A percentile compares a stretch with the other conserved stretches of the same genome.
Conservation (phyloP, 1,140 invertebrate genomes). For the Ostrea denselamellosa region DNA sequence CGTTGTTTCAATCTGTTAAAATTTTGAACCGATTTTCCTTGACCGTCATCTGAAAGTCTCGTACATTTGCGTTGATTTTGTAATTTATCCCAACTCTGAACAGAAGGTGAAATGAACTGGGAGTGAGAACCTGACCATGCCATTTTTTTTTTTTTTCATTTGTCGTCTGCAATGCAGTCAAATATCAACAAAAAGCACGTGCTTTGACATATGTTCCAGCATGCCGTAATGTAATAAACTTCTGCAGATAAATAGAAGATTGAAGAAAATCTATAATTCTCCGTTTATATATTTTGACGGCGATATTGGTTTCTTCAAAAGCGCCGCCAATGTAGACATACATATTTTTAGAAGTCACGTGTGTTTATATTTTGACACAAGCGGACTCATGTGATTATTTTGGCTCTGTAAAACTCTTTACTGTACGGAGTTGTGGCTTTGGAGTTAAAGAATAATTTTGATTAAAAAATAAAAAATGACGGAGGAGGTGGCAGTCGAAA, state of each 20-base stretch:
- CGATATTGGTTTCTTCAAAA: neutral
- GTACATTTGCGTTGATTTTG: neutral
- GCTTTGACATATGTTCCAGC: neutral
- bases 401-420: neutral
- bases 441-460: neutral
- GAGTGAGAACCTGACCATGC: constrained; percentile 58
- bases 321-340: neutral
- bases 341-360: constrained; percentile 48
- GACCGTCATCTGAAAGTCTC: neutral
- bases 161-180: constrained; percentile 47
- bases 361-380: neutral
- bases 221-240: neutral
- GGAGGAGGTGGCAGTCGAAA: neutral
- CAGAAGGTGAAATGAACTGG: constrained; percentile 4
- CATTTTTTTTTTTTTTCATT: constrained; percentile 49
- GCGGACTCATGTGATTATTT: constrained; percentile 7
- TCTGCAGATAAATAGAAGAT: neutral
- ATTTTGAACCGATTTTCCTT: neutral
- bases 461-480: neutral
- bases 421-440: neutral
- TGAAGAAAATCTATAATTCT: neutral
- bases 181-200: constrained; percentile 16
- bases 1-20: neutral
- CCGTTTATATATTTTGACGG: neutral
- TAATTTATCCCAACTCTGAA: neutral